These are phyloP conservation scores for Steromphala cineraria DNA, from an alignment of 2,888 invertebrate species.

Conservation along the genomic window DNA sequence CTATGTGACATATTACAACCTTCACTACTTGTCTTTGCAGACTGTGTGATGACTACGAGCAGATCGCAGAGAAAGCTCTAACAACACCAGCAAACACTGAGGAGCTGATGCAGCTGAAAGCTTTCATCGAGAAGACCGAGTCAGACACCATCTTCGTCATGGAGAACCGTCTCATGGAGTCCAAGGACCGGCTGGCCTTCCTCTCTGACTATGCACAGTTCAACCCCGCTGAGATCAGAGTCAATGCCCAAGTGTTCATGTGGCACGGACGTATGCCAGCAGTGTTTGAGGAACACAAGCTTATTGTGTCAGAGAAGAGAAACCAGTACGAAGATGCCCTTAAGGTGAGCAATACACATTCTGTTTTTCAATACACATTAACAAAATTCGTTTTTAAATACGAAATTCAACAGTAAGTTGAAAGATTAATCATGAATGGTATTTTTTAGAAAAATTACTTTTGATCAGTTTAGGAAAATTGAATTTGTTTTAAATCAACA, in stretches of 20 bases:
- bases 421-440: too few relatives aligned
- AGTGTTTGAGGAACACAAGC: constrained; percentile 88
- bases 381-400: too few relatives aligned
- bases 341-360: constrained; percentile 76
- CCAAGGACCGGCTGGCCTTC: constrained; percentile 81
- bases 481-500: too few relatives aligned
- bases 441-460: too few relatives aligned
- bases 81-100: constrained; percentile 89
- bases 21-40: constrained; percentile 77
- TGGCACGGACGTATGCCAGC: constrained; percentile 90
- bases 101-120: constrained; percentile 88
- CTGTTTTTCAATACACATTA: too few relatives aligned
- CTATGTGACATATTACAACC: not conserved
- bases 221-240: constrained; percentile 89
- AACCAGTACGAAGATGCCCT: constrained; percentile 90
- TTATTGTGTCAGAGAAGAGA: constrained; percentile 87
- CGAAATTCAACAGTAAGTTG: too few relatives aligned
- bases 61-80: constrained; percentile 86
- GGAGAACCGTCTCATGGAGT: constrained; percentile 83
- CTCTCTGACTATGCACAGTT: constrained; percentile 88
- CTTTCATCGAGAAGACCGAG: constrained; percentile 86
- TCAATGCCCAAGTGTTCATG: constrained; percentile 90
- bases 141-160: constrained; percentile 83
- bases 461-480: too few relatives aligned
- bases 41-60: constrained; percentile 88